Evolutionary conservation across 1,140 invertebrate genomes (phyloP), one percentile per base, ranked within the genome.

Genomic region (Myzus persicae): DNA sequence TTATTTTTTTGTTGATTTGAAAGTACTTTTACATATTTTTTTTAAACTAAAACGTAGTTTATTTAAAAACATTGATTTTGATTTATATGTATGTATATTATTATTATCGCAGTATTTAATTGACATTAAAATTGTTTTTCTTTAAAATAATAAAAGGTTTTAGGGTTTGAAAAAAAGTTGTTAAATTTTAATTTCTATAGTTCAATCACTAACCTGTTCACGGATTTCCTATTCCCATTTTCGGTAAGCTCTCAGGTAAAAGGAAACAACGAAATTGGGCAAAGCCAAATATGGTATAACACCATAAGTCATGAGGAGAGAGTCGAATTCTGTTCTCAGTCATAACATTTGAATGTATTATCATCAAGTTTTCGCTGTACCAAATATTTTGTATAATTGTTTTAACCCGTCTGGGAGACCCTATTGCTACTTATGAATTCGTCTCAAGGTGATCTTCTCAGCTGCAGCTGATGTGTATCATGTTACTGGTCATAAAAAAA

Each of bases 361-460:
- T 48, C 22, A 9, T 42, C 1, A 76, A 76, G 59, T 76, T 76
- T 76, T 76, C 14, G 59, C 59, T 76, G n/a, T 18, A 87, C 38
- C 38, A 9, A 85, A 85, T 26, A 85, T 76, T 40, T 85, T 40
- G 40, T 31, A 31, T 26, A 85, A 85, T 85, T 42, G 40, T 87
- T 18, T 44, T 44, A 87, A 87, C n/a, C 54, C 44, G 67, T 91
- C 59, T 36, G 90, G 59, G 76, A 46, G 67, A 76, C 90, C 67
- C 31, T 92, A 18, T 48, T 44, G 36, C 22, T 26, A 44, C 38
- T 38, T 40, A 38, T 40, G 9, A 46, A 48, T 92, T 92, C 26
- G 22, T 82, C 91, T 82, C 91, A 92, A 92, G 91, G 91, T 48
- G 76, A 92, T 92, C 91, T 82, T 92, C 40, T 48, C n/a, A 4